Percentiles rank a stretch among this genome's conserved stretches.
phyloP scores from a whole-genome alignment of 2,113 vertebrate species.

The Corythoichthys intestinalis region DNA sequence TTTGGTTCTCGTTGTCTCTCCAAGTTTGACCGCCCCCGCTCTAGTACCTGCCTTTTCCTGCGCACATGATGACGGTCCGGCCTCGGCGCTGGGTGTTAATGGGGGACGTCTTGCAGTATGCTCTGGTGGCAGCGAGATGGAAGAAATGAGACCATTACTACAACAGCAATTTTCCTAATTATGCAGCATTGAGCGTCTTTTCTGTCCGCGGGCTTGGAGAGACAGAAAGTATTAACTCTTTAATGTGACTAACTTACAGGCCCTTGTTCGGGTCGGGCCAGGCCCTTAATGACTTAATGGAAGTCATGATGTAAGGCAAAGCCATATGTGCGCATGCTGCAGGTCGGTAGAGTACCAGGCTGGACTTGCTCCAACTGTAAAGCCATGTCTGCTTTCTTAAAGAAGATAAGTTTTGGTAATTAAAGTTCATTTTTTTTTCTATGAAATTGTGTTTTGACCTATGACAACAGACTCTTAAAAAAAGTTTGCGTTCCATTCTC shows the following conservation, averaged over 20 bases:
- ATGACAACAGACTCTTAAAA: too few relatives aligned
- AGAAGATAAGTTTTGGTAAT: background rate
- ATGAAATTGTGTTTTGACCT: too few relatives aligned
- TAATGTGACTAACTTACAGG: slow-evolving; percentile 60
- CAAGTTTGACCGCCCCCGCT: too few relatives aligned
- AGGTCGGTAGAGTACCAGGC: slow-evolving; percentile 12
- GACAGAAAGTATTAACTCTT: slow-evolving; percentile 69
- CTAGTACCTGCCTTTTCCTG: background rate
- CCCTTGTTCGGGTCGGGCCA: slow-evolving; percentile 43
- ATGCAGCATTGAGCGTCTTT: slow-evolving; percentile 75
- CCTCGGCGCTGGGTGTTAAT: slow-evolving; percentile 78
- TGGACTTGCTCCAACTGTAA: slow-evolving; percentile 17
- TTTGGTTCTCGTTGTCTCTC: too few relatives aligned
- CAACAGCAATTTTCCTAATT: slow-evolving; percentile 91
- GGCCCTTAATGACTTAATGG: slow-evolving; percentile 68
- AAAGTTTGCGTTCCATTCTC: too few relatives aligned
- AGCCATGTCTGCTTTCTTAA: background rate
- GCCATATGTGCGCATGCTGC: slow-evolving; percentile 58
- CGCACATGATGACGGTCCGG: slow-evolving; percentile 72
- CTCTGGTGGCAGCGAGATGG: slow-evolving; percentile 77
- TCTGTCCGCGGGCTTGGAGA: slow-evolving; percentile 62
- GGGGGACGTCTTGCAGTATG: slow-evolving; percentile 84
- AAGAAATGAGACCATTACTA: slow-evolving; percentile 84
- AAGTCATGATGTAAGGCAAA: slow-evolving; percentile 67
- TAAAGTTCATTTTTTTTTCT: background rate